Percentiles rank a stretch among this genome's conserved stretches.
These are phyloP conservation scores for Tribolium madens DNA, from an alignment of 1,140 invertebrate genomes.

Conservation along the genomic window DNA sequence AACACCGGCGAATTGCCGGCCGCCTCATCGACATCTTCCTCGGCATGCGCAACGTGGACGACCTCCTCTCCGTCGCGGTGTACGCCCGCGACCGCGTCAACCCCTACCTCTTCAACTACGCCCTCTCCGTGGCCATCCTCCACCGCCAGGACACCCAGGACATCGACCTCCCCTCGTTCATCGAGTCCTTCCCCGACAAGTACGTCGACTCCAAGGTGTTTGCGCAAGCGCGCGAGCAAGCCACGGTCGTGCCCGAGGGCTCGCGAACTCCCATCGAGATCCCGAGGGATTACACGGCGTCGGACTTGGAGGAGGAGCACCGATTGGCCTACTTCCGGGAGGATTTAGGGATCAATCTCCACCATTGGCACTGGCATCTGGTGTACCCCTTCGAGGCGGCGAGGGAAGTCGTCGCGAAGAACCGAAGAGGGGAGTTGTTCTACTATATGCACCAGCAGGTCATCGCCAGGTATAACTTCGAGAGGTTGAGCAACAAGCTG, in stretches of 20 bases:
- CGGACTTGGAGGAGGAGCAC: constrained; percentile 80
- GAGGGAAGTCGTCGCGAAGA: constrained; percentile 74
- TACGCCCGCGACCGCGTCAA: constrained; percentile 82
- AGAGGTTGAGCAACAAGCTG: constrained; percentile 75
- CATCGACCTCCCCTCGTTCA: constrained; percentile 76
- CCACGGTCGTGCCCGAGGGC: constrained; percentile 73
- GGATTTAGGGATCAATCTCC: constrained; percentile 79
- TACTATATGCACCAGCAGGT: constrained; percentile 86
- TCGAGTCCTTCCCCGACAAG: constrained; percentile 82
- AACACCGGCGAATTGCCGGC: constrained; percentile 76
- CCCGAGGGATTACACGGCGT: constrained; percentile 79
- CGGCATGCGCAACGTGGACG: constrained; percentile 77
- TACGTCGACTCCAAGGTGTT: constrained; percentile 81
- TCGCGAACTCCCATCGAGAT: constrained; percentile 77
- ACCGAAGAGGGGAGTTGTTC: constrained; percentile 81
- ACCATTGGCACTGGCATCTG: constrained; percentile 90
- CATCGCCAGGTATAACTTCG: constrained; percentile 77
- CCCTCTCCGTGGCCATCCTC: constrained; percentile 78
- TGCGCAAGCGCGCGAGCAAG: constrained; percentile 75
- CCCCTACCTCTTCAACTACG: constrained; percentile 83
- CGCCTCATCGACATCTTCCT: constrained; percentile 81
- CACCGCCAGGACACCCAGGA: constrained; percentile 82
- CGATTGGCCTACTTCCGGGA: constrained; percentile 82
- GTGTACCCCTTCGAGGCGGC: constrained; percentile 79
- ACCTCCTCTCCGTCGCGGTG: constrained; percentile 76